Evolutionary conservation across 1,140 invertebrate genomes (phyloP), one percentile per base, ranked within the genome.

Genomic region (Limonius californicus): DNA sequence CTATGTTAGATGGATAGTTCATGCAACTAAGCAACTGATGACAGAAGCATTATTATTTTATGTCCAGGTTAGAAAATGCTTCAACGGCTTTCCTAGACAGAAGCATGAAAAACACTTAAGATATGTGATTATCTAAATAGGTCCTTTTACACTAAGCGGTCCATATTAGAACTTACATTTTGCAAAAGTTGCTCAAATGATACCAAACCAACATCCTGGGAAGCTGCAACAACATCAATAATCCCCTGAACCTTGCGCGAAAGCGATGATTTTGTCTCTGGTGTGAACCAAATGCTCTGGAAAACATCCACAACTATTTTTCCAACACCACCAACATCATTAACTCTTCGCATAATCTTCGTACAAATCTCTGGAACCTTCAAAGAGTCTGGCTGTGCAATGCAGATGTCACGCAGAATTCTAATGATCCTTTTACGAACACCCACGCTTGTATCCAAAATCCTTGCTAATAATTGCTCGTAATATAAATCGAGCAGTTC

Each of bases 241-340:
- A 98, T 97, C 69, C 96, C 96, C 80, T 94, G 90, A 19, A 94
- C 97, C 97, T 62, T 86, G 80, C 7, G 92, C 76, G 14, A 86
- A 67, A 0, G 75, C 73, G 0, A 82, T 82, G 73, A 84, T 75
- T 27, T 27, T 4, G 3, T 27, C 56, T 91, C 74, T 0, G 97
- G 95, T 4, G 91, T 95, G 73, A 99, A 99, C 97, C 97, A 99
- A 92, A 99, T 97, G 70, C 94, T 95, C 78, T 97, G 91, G 79
- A 99, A 99, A 12, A 99, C 97, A 78, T 99, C 98, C 84, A 97
- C 95, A 1, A 99, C 97, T 43, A 99, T 79, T 79, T 99, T 99
- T 68, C 95, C 84, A 60, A 97, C 95, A 9, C 91, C 89, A 66
- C 91, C 97, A 76, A 99, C 97, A 74, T 99, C 97, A 76, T 97